Evolutionary conservation across 2,113 vertebrate species (phyloP).

Genomic region (Tachycineta bicolor): DNA sequence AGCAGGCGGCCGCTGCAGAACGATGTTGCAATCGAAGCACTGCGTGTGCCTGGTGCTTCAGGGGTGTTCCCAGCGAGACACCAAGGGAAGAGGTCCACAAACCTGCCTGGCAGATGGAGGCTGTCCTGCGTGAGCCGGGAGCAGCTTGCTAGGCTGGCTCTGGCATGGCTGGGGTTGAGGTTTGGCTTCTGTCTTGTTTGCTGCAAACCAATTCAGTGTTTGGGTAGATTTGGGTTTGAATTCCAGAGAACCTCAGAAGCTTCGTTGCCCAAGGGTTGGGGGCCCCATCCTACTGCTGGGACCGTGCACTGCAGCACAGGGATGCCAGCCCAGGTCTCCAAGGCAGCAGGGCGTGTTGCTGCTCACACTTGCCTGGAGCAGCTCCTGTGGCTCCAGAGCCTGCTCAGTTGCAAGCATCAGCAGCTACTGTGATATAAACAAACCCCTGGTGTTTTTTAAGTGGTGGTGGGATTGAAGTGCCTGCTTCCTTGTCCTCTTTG

Average conservation of each 20-base stretch:
- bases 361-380: background rate
- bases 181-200: background rate
- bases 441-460: background rate
- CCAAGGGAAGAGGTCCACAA: background rate
- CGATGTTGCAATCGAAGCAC: background rate
- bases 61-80: background rate
- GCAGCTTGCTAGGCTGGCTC: background rate
- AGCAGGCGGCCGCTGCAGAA: background rate
- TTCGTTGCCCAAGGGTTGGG: background rate
- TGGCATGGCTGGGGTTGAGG: background rate
- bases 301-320: rapidly evolving
- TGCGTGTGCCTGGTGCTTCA: background rate
- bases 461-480: background rate
- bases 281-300: background rate
- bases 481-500: background rate
- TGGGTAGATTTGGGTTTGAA: background rate
- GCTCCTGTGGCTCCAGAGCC: background rate
- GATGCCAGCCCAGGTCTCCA: background rate
- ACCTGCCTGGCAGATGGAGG: background rate
- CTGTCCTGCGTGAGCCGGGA: background rate
- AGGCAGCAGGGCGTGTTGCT: background rate
- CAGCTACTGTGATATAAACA: background rate
- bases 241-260: background rate
- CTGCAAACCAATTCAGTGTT: background rate
- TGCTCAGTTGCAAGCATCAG: background rate